Conservation (phyloP, 2,113 vertebrate species). For the Blennius ocellaris region DNA sequence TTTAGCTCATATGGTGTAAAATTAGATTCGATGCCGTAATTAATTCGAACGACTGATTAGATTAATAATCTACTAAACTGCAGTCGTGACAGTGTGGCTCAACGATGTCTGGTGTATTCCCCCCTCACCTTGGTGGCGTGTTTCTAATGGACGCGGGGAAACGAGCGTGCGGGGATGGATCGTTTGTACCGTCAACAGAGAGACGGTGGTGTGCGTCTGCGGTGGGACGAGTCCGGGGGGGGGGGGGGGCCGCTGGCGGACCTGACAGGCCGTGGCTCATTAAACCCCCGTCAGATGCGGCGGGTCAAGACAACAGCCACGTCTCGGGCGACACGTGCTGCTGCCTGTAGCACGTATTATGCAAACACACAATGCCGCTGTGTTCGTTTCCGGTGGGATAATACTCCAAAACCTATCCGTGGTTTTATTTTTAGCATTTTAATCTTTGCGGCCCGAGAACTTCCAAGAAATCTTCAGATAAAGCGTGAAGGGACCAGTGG, state of each 20-base stretch:
- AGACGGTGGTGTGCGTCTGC: conserved; percentile 39
- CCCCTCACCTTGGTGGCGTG: background rate
- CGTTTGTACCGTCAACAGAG: conserved; percentile 48
- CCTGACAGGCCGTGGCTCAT: conserved; percentile 74
- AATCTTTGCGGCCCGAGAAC: conserved; percentile 46
- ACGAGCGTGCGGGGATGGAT: conserved; percentile 24
- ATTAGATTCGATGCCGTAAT: background rate
- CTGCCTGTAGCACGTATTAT: conserved; percentile 20
- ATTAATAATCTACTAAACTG: background rate
- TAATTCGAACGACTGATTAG: background rate
- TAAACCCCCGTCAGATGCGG: conserved; percentile 68
- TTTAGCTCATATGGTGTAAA: background rate
- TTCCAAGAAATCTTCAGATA: conserved; percentile 63
- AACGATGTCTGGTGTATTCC: background rate
- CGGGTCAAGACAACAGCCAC: conserved; percentile 70
- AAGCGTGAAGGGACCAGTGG: conserved; percentile 43
- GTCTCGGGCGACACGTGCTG: conserved; percentile 21
- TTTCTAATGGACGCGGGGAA: conserved; percentile 37
- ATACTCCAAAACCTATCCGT: conserved; percentile 38
- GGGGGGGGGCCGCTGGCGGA: conserved; percentile 54
- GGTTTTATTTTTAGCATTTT: conserved; percentile 72
- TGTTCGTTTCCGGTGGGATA: conserved; percentile 31
- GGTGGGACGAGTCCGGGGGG: conserved; percentile 46
- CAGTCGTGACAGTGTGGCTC: no score
- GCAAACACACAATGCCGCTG: conserved; percentile 23